Evolutionary conservation across 2,797 vertebrate species (phyloP), one percentile per base, ranked within the genome.

Genomic region (Hemitrygon akajei): DNA sequence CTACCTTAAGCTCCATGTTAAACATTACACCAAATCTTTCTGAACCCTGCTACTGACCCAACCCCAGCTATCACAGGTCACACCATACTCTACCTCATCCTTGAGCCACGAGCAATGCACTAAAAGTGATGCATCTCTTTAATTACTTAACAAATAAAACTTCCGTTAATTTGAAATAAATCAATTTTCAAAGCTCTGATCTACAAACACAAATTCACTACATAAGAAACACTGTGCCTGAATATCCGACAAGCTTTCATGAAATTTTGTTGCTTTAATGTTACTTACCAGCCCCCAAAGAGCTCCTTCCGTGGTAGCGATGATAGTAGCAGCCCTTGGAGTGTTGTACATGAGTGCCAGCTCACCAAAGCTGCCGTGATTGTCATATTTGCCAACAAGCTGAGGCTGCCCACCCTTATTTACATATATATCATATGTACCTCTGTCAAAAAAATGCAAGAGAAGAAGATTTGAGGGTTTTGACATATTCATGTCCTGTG

Each of bases 311-410:
- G 97, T 96, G 94, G 97, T 99, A 95, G 98, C 98, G 73, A 98
- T 66, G 94, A 99, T 99, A 95, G 98, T 99, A 91, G 98, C 98
- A 93, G 98, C 98, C 93, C 98, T 97, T 27, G 98, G 98, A 94
- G 98, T 99, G 96, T 99, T 99, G 97, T 99, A 99, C 98, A 99
- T 99, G 96, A 99, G 96, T 7, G 98, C 98, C 94, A 99, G 97
- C 94, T 99, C 98, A 95, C 98, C 98, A 94, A 99, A 99, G 97
- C 98, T 99, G 96, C 98, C 98, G 25, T 96, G 98, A 95, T 99
- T 98, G 95, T 99, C 95, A 93, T 99, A 99, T 94, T 97, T 97
- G 95, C 98, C 98, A 94, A 99, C 98, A 60, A 97, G 98, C 94
- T 95, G 96, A 79, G 96, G 97, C 79, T 94, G 95, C 34, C 96